phyloP scores from a whole-genome alignment of 1,140 invertebrate species.

The Mycetomoellerius zeteki region DNA sequence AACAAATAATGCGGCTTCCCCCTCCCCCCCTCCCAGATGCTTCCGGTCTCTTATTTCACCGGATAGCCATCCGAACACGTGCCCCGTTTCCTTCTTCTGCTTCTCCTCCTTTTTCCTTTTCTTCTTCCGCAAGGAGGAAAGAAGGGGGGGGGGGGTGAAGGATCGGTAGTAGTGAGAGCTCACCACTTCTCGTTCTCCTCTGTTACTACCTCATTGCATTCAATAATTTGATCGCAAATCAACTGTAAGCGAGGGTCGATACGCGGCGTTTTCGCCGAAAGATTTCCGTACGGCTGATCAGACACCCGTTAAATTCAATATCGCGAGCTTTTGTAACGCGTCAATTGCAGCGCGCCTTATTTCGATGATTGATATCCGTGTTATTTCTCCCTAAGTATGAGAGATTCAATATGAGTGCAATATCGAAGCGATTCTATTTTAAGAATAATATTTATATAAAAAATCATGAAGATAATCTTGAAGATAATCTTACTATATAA shows the following conservation, averaged over 20 bases:
- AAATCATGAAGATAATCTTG: neutral
- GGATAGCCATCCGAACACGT: constrained; percentile 83
- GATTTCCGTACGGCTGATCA: constrained; percentile 50
- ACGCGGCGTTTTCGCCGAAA: constrained; percentile 24
- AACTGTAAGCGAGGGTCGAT: constrained; percentile 28
- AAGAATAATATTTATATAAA: neutral
- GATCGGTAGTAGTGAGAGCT: constrained; percentile 30
- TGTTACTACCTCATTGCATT: constrained; percentile 58
- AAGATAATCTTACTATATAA: neutral
- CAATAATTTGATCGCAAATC: constrained; percentile 66
- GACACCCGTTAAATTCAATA: constrained; percentile 47
- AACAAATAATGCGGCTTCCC: constrained; percentile 85
- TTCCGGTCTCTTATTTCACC: constrained; percentile 87
- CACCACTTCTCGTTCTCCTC: constrained; percentile 50
- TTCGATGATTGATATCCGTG: constrained; percentile 33
- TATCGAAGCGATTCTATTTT: neutral
- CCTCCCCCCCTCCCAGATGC: constrained; percentile 84
- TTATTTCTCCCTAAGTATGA: neutral
- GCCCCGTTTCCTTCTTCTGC: constrained; percentile 74
- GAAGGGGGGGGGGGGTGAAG: neutral
- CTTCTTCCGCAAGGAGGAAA: constrained; percentile 9
- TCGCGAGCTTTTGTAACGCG: constrained; percentile 13
- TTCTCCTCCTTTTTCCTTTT: constrained; percentile 69
- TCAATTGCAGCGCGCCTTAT: constrained; percentile 37
- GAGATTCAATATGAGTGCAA: neutral